Percentiles rank a stretch among this genome's conserved stretches.
Conservation (phyloP, 1,140 invertebrate species). For the Homalodisca vitripennis region DNA sequence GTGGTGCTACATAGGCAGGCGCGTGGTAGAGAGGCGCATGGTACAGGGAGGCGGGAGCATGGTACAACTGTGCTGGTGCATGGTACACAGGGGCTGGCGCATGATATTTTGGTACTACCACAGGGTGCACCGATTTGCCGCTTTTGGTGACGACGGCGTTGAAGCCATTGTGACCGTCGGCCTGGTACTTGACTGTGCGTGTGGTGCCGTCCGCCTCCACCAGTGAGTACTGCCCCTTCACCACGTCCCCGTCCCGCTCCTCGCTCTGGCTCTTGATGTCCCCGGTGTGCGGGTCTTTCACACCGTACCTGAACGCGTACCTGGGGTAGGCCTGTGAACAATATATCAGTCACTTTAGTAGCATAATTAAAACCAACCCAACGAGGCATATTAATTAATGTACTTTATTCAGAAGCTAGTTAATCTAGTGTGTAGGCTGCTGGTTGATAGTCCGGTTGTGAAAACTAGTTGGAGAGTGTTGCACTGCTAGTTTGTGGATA, state of each 20-base stretch:
- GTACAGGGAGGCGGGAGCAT: conserved; percentile 28
- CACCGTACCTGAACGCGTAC: conserved; percentile 54
- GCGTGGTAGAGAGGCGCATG: conserved; percentile 29
- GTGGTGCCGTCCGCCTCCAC: conserved; percentile 59
- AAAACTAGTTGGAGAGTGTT: too few relatives aligned
- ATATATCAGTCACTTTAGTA: conserved; percentile 3
- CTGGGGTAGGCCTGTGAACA: conserved; percentile 50
- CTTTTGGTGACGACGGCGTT: conserved; percentile 58
- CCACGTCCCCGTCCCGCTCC: conserved; percentile 53
- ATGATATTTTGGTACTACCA: neutral
- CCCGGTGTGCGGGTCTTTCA: conserved; percentile 54
- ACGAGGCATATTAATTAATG: too few relatives aligned
- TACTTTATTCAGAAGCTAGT: too few relatives aligned
- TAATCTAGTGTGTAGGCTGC: too few relatives aligned
- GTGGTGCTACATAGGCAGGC: conserved; percentile 11
- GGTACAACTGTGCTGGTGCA: conserved; percentile 18
- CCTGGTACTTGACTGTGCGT: conserved; percentile 58
- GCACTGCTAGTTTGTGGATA: too few relatives aligned
- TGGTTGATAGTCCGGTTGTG: too few relatives aligned
- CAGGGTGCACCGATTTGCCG: conserved; percentile 42
- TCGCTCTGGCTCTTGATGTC: conserved; percentile 55
- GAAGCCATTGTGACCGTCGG: too few relatives aligned
- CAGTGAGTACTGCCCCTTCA: conserved; percentile 56
- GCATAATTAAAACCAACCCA: too few relatives aligned
- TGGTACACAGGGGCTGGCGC: conserved; percentile 30